Conservation (phyloP, 2,797 vertebrate species). For the Melanotaenia trifasciata region DNA sequence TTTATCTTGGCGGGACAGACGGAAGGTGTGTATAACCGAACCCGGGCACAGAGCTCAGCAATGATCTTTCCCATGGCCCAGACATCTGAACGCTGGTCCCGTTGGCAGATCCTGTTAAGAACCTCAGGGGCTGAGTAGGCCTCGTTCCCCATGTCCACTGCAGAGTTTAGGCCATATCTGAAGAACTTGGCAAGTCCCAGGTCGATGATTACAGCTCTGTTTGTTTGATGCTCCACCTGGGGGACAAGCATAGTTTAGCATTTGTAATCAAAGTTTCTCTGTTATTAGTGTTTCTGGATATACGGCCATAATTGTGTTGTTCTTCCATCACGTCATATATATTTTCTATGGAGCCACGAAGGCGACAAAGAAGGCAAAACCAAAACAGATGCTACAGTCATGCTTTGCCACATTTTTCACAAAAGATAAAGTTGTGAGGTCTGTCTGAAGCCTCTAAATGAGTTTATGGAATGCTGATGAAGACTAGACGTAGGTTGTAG, state of each 20-base stretch:
- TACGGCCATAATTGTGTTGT: no score
- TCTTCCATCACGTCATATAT: no score
- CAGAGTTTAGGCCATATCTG: constrained; percentile 74
- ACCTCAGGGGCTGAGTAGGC: constrained; percentile 83
- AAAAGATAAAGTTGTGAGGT: no score
- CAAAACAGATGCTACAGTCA: no score
- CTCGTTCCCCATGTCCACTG: constrained; percentile 78
- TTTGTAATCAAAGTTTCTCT: background rate
- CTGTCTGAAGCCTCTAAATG: no score
- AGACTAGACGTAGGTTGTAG: no score
- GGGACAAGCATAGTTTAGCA: constrained; percentile 28
- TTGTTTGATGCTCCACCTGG: constrained; percentile 81
- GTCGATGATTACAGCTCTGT: constrained; percentile 84
- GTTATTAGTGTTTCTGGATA: background rate
- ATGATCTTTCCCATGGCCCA: constrained; percentile 86
- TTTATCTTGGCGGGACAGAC: constrained; percentile 75
- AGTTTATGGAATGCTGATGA: no score
- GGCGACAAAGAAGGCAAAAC: no score
- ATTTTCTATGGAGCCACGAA: no score
- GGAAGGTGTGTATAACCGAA: constrained; percentile 74
- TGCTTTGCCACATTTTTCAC: no score
- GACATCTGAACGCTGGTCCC: constrained; percentile 80
- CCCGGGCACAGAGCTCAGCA: constrained; percentile 77
- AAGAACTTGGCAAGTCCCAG: constrained; percentile 84
- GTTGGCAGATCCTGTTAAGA: constrained; percentile 47